phyloP scores from a whole-genome alignment of 2,797 vertebrate species.

The Hozukius guyotensis region DNA sequence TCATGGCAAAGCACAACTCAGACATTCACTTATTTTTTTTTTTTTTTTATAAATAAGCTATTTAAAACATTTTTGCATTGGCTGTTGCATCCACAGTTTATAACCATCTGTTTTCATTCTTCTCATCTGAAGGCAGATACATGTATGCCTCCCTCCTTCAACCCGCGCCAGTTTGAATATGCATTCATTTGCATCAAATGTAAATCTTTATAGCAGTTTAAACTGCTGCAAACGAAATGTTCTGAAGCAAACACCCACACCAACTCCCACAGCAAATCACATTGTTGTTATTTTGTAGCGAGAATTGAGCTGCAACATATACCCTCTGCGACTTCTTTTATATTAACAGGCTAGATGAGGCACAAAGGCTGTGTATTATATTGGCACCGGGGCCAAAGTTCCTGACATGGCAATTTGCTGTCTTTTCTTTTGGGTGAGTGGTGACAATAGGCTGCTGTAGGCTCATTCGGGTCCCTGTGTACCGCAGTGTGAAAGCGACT shows the following conservation, averaged over 20 bases:
- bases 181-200: conserved; percentile 49
- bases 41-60: not conserved
- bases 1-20: not conserved
- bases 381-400: conserved; percentile 83
- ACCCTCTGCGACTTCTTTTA: conserved; percentile 48
- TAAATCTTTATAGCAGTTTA: conserved; percentile 41
- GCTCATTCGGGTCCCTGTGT: conserved; percentile 77
- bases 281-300: conserved; percentile 26
- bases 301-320: conserved; percentile 10
- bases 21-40: not conserved
- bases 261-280: conserved; percentile 23
- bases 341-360: conserved; percentile 65
- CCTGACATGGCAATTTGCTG: conserved; percentile 92
- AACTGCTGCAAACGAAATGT: conserved; percentile 34
- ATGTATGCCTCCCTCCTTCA: not conserved
- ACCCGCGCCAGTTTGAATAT: conserved; percentile 17
- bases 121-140: conserved; percentile 18
- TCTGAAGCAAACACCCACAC: conserved; percentile 33
- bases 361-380: conserved; percentile 84
- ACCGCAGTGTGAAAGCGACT: conserved; percentile 84
- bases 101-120: conserved; percentile 17
- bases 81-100: not conserved
- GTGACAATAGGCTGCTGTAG: conserved; percentile 86
- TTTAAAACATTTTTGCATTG: conserved; percentile 1
- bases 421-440: conserved; percentile 82